Percentiles rank a stretch among this genome's conserved stretches.
Evolutionary conservation across 2,113 vertebrate genomes (phyloP).

Genomic region (Ceuthmochares aereus): DNA sequence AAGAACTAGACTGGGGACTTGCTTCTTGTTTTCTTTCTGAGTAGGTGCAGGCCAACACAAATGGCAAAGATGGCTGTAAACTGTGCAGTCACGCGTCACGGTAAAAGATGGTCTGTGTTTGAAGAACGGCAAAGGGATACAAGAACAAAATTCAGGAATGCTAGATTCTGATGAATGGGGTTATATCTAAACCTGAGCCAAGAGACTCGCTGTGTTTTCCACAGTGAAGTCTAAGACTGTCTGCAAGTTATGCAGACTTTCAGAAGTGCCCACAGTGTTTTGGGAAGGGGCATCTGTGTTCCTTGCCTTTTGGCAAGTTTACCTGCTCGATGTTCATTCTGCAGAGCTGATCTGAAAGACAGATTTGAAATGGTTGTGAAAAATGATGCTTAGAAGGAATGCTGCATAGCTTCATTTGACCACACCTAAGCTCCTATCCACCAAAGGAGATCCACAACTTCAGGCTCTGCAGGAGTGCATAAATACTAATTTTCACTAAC

Average conservation of each 20-base stretch:
- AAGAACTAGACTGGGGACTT: not conserved
- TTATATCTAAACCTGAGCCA: not conserved
- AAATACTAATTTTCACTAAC: not conserved
- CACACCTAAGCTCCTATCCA: not conserved
- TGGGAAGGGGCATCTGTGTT: not conserved
- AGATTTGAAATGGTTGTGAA: not conserved
- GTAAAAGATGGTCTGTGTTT: not conserved
- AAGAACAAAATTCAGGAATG: not conserved
- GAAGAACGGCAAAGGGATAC: not conserved
- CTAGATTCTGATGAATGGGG: not conserved
- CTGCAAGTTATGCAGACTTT: not conserved
- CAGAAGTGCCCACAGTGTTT: not conserved
- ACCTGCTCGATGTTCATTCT: not conserved
- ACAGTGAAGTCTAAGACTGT: not conserved
- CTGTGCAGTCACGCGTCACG: not conserved
- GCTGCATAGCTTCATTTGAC: not conserved
- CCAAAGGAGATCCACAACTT: not conserved
- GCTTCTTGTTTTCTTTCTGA: not conserved
- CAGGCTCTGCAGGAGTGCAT: not conserved
- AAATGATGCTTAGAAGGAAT: not conserved
- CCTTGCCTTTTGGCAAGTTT: not conserved
- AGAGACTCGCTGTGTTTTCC: not conserved
- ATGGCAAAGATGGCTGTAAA: not conserved
- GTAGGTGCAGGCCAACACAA: not conserved
- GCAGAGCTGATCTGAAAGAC: not conserved